Conservation (phyloP, 2,113 vertebrate genomes). For the Petrocephalus zakoni region DNA sequence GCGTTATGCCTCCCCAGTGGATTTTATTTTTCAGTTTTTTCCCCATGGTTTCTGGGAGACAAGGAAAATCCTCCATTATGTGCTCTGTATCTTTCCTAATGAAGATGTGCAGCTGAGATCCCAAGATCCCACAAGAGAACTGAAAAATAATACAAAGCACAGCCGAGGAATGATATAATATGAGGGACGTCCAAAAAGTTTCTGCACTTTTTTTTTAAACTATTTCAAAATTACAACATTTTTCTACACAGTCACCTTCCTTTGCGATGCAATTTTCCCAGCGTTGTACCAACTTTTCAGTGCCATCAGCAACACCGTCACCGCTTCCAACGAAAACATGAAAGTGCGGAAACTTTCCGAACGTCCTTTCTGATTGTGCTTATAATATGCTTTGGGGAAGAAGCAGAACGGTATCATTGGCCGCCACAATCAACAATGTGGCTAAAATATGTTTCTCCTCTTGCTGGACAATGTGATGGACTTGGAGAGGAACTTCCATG, state of each 20-base stretch:
- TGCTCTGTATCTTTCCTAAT: background rate
- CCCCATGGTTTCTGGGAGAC: background rate
- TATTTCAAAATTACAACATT: too few species aligned
- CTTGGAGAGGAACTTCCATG: background rate
- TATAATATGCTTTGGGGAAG: background rate
- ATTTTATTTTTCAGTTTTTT: background rate
- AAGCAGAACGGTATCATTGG: background rate
- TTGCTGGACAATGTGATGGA: too few species aligned
- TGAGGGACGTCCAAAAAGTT: too few species aligned
- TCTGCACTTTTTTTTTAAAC: too few species aligned
- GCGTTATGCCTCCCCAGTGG: background rate
- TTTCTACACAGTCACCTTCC: too few species aligned
- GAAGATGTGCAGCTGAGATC: background rate
- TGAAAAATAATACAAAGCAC: background rate
- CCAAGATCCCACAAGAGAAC: background rate
- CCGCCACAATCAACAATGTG: background rate
- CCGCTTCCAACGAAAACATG: too few species aligned
- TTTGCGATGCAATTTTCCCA: too few species aligned
- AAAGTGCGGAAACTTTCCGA: too few species aligned
- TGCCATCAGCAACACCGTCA: too few species aligned
- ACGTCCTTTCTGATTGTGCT: background rate
- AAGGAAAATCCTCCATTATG: background rate
- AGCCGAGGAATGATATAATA: background rate
- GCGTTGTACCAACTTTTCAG: too few species aligned
- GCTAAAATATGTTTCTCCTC: background rate